These are phyloP conservation scores for Galaxea fascicularis DNA, from an alignment of 92 coral and sea anemone species.

Conservation along the genomic window DNA sequence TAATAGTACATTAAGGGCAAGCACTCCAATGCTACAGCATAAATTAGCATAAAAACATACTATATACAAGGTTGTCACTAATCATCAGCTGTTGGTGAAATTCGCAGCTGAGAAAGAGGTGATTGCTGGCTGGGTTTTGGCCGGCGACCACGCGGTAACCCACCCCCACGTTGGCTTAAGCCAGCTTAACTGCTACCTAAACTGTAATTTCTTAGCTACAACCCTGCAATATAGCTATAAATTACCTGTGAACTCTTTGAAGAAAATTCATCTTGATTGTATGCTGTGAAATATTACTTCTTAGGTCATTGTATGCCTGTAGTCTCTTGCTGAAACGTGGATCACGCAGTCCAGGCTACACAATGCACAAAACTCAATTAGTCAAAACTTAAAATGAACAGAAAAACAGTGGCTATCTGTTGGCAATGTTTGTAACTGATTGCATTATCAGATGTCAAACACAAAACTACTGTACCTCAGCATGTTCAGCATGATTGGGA, in stretches of 20 bases:
- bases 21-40: too few relatives aligned
- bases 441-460: not conserved
- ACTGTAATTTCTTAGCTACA: not conserved
- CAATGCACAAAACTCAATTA: not conserved
- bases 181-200: too few relatives aligned
- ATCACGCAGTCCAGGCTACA: slow-evolving; percentile 95
- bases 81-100: too few relatives aligned
- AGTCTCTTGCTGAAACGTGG: slow-evolving; percentile 96
- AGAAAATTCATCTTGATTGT: slow-evolving; percentile 95
- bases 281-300: slow-evolving; percentile 95
- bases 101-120: too few relatives aligned
- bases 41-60: too few relatives aligned
- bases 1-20: too few relatives aligned
- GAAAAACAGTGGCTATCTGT: not conserved
- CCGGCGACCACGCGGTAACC: too few relatives aligned
- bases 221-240: not conserved
- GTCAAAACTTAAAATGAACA: not conserved
- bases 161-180: too few relatives aligned
- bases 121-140: too few relatives aligned
- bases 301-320: slow-evolving; percentile 96
- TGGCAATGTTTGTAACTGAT: too few relatives aligned
- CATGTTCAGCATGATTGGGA: slow-evolving; percentile 99
- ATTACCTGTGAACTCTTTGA: slow-evolving; percentile 87
- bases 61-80: too few relatives aligned
- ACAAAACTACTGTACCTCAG: slow-evolving; percentile 67